Evolutionary conservation across 2,113 vertebrate genomes (phyloP), one percentile per base, ranked within the genome.

Genomic region (Bambusicola thoracicus): DNA sequence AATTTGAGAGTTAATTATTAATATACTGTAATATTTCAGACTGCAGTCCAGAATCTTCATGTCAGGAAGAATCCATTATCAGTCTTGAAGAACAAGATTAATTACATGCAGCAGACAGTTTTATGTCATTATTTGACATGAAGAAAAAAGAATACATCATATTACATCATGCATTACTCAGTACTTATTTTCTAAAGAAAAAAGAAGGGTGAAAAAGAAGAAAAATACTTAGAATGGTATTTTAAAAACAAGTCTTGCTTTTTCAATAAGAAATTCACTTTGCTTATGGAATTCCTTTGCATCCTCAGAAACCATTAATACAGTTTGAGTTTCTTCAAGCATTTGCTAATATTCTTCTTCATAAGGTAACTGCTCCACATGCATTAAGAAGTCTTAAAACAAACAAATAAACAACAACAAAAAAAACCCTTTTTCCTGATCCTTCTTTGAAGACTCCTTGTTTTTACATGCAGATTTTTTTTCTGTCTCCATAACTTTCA

Each of bases 1-100:
- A 87, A 80, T 53, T 2, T 30, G 21, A 91, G 25, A 8, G 22
- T 79, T 94, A 93, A 87, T 95, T 93, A 89, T 48, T 73, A 32
- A 62, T 43, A 46, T 43, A 70, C n/a, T 56, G 51, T 44, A 56
- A 76, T 44, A 25, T 67, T 32, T 67, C 87, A 93, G n/a, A 43
- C 27, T 61, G 46, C 0, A 18, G 32, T 67, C 25, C 79, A 85
- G 56, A 88, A 78, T 83, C 85, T 91, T 81, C 29, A 81, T 68
- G 43, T 83, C 59, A 82, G 10, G 36, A 85, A 61, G 30, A 88
- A 73, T 38, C 43, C 56, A 51, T 17, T 68, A 48, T 27, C 68
- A 41, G 41, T 41, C 32, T 56, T 61, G 29, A 93, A 78, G 65
- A 62, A 51, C 6, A 70, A 69, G 48, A 65, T 80, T 87, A 85